Evolutionary conservation across 2,888 invertebrate species (phyloP).

Genomic region (Cosmopolites sordidus): DNA sequence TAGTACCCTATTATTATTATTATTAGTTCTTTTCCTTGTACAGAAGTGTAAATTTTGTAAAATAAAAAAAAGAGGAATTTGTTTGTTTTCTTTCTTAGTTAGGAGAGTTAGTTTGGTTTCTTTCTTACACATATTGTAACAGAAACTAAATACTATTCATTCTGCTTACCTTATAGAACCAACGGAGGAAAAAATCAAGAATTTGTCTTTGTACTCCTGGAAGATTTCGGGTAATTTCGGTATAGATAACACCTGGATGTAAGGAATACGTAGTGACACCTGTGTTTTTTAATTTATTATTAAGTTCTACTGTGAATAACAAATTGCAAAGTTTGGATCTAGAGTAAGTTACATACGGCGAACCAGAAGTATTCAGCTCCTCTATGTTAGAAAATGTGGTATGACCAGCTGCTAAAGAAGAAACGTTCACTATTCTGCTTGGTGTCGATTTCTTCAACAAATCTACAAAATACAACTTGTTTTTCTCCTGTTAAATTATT

Average conservation of each 20-base stretch:
- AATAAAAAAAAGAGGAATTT: too few species aligned
- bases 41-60: too few species aligned
- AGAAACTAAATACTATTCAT: too few species aligned
- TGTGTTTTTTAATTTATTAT: constrained; percentile 29
- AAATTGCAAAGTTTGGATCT: constrained; percentile 35
- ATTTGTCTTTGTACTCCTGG: not conserved
- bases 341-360: not conserved
- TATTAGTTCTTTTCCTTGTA: too few species aligned
- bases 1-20: too few species aligned
- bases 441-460: constrained; percentile 46
- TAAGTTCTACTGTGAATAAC: constrained; percentile 34
- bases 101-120: too few species aligned
- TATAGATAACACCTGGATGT: constrained; percentile 35
- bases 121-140: too few species aligned
- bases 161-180: constrained; percentile 1
- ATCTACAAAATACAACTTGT: constrained; percentile 39
- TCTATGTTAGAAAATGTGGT: not conserved
- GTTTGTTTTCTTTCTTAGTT: too few species aligned
- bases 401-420: constrained; percentile 27
- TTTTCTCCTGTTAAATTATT: too few species aligned
- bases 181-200: not conserved
- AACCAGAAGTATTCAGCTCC: not conserved
- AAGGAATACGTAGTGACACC: constrained; percentile 34
- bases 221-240: constrained; percentile 10
- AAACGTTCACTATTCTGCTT: constrained; percentile 35